Base-by-base conservation (phyloP, 1,140 invertebrate species). In the Tetramorium parvispinum region DNA sequence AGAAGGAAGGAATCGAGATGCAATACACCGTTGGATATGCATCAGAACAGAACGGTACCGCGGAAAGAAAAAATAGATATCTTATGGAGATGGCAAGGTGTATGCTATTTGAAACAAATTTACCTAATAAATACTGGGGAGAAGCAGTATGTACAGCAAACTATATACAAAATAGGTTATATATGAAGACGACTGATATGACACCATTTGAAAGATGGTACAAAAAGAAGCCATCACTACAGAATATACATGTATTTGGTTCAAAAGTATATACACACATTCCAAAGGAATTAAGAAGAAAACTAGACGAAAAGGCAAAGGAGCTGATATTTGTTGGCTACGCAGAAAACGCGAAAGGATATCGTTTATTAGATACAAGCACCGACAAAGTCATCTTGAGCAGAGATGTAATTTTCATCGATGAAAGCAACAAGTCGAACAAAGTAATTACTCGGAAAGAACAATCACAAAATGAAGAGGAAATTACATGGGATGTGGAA, bases 1-100 rank as follows among this genome's bases (percentile, higher is more conserved):
- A 18, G 10, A 40, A 13, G 10, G n/a, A 66, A 18, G 65, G 37
- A 3, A 66, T 66, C 0, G 40, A 66, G 1, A 37, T 43, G 10
- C 63, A 66, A 1, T 5, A 43, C 3, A 66, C 65, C 1, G 65
- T 66, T 2, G 18, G 18, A n/a, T 65, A 86, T 24, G 46, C 53
- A 43, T 70, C 85, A 6, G 7, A 87, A 43, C 85, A 87, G 43
- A 87, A 87, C n/a, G 85, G 85, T 11, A 32, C 24, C 0, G 76
- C 66, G 0, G 85, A 86, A 21, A 24, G 85, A 11, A 71, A 65
- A 24, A 87, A 87, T 13, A 32, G 85, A 13, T 66, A 49, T 6
- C 16, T 87, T 2, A 32, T 87, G 3, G 78, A 87, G 6, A 68
- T 51, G 8, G 59, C 77, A 7, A 73, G 85, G 7, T 82, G 77